These are phyloP conservation scores for Myathropa florea DNA, from an alignment of 2,888 invertebrate genomes.

Conservation along the genomic window DNA sequence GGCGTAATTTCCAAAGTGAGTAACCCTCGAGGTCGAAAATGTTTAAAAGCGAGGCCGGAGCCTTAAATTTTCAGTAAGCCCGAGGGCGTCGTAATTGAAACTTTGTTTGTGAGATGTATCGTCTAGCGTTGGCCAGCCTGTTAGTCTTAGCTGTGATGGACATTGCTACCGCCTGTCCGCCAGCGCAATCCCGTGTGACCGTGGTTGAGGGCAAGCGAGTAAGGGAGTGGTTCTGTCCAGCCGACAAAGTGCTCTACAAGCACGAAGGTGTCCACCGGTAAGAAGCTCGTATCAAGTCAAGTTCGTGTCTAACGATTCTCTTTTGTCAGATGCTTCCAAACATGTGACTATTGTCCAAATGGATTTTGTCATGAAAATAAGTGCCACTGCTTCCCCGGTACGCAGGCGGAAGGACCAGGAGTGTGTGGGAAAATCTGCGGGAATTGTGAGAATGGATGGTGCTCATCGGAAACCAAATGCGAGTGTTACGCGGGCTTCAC, in stretches of 20 bases:
- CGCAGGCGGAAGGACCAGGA: not conserved
- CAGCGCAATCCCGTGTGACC: not conserved
- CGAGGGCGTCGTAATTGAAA: not conserved
- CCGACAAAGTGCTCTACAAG: not conserved
- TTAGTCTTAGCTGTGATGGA: not conserved
- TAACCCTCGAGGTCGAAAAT: no score
- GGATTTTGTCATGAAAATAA: not conserved
- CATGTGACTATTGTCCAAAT: not conserved
- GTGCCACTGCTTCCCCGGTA: not conserved
- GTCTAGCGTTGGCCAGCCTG: not conserved
- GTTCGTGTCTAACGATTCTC: not conserved
- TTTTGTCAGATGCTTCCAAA: not conserved
- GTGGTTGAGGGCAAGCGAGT: not conserved
- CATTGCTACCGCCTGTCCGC: not conserved
- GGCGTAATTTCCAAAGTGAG: no score
- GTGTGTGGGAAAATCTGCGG: not conserved
- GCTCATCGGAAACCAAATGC: conserved; percentile 1
- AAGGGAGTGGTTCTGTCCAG: not conserved
- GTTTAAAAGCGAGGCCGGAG: no score
- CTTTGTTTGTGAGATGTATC: not conserved
- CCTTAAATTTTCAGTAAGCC: not conserved
- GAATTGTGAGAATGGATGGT: conserved; percentile 27
- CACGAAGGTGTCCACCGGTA: not conserved
- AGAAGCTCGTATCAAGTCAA: not conserved
- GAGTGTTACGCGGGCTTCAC: not conserved